Conservation (phyloP, 35 echinoderm and acorn worm genomes). For the Heliocidaris tuberculata region DNA sequence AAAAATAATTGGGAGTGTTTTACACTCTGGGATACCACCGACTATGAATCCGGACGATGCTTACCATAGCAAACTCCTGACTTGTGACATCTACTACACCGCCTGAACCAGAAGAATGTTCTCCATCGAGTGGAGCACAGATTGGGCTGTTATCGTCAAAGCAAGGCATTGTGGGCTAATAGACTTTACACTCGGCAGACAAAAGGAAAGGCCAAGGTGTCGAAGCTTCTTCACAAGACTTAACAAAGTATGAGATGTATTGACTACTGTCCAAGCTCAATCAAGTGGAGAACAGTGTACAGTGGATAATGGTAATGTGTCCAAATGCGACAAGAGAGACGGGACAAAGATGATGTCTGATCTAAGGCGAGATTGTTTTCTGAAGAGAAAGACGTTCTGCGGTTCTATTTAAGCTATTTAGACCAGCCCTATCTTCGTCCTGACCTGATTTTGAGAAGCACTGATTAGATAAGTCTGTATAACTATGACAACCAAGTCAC, state of each 20-base stretch:
- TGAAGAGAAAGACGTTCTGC: not conserved
- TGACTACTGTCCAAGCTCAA: not conserved
- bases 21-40: not conserved
- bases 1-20: not conserved
- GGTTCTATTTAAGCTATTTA: not conserved
- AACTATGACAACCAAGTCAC: not conserved
- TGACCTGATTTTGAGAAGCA: not conserved
- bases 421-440: not conserved
- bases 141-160: slow-evolving; percentile 5
- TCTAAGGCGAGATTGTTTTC: not conserved
- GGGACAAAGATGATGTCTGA: not conserved
- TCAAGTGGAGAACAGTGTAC: not conserved
- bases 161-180: not conserved
- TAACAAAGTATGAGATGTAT: not conserved
- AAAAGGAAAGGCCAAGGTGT: not conserved
- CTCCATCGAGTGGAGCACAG: slow-evolving; percentile 14
- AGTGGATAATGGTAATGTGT: not conserved
- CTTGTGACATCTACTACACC: not conserved
- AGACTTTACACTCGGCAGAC: not conserved
- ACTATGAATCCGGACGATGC: not conserved
- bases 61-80: slow-evolving; percentile 21
- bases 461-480: not conserved
- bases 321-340: not conserved
- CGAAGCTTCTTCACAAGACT: not conserved
- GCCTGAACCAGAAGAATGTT: not conserved